phyloP scores from a whole-genome alignment of 2,888 invertebrate species.

The Agrochola circellaris region DNA sequence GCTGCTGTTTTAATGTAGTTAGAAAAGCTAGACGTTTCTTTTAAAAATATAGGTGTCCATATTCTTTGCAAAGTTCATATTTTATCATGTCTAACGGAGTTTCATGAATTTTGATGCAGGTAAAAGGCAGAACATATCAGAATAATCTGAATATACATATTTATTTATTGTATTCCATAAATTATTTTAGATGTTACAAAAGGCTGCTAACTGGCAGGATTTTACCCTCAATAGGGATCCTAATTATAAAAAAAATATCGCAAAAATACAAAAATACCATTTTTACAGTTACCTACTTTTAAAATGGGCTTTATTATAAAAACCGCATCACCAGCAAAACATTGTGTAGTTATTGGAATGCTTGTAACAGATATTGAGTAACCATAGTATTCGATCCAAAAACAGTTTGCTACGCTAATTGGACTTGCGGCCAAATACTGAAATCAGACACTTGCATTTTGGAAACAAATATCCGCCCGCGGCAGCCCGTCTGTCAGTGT shows the following conservation, averaged over 20 bases:
- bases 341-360: background rate
- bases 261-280: too few species aligned
- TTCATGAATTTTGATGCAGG: conserved; percentile 9
- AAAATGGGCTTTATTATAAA: background rate
- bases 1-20: conserved; percentile 24
- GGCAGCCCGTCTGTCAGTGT: conserved; percentile 1
- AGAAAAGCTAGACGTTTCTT: background rate
- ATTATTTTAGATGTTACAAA: too few species aligned
- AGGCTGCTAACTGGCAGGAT: background rate
- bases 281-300: too few species aligned
- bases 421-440: conserved; percentile 18
- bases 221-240: background rate
- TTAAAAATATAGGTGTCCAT: background rate
- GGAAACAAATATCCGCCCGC: conserved; percentile 19
- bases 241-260: too few species aligned
- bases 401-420: conserved; percentile 15
- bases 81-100: background rate
- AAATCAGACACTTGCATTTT: conserved; percentile 34
- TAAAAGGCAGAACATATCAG: background rate
- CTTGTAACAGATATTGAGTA: background rate
- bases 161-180: too few species aligned
- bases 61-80: conserved; percentile 12
- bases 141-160: background rate
- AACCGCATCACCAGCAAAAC: background rate
- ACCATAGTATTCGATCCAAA: conserved; percentile 4